Percentiles rank a stretch among this genome's conserved stretches.
Conservation (phyloP, 2,888 invertebrate species). For the Acanthacorydalis orientalis region DNA sequence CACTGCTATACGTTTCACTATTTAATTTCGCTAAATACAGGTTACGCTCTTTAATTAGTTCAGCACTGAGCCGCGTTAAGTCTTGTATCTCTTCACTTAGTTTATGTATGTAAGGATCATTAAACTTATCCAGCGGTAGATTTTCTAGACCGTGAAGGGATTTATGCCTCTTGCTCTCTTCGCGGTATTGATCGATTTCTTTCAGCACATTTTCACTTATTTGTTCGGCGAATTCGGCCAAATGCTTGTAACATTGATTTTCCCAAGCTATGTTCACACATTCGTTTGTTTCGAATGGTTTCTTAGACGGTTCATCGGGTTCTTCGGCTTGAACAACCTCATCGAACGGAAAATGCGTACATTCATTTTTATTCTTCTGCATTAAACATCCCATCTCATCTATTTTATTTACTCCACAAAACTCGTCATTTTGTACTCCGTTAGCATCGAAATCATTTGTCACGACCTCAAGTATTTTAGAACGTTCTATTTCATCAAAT, state of each 20-base stretch:
- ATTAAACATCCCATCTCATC: slow-evolving; percentile 6
- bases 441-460: slow-evolving; percentile 2
- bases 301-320: neutral
- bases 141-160: slow-evolving; percentile 13
- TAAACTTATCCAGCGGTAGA: slow-evolving; percentile 30
- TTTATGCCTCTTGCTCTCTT: slow-evolving; percentile 32
- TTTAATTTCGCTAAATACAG: slow-evolving; percentile 38
- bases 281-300: neutral
- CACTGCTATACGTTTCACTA: slow-evolving; percentile 29
- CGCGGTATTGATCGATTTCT: slow-evolving; percentile 49
- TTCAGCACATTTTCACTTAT: slow-evolving; percentile 64
- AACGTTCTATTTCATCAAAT: slow-evolving; percentile 28
- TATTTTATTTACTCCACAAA: slow-evolving; percentile 2
- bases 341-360: slow-evolving; percentile 5
- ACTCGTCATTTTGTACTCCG: neutral
- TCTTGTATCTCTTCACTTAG: slow-evolving; percentile 39
- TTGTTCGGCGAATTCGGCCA: slow-evolving; percentile 66
- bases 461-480: slow-evolving; percentile 3
- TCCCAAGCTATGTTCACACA: slow-evolving; percentile 28
- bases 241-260: slow-evolving; percentile 48
- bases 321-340: neutral
- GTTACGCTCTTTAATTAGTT: slow-evolving; percentile 35
- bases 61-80: slow-evolving; percentile 36
- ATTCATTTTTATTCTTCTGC: slow-evolving; percentile 10
- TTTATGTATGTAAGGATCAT: slow-evolving; percentile 42